Conservation (phyloP, 2,797 vertebrate species). For the Coluber constrictor region DNA sequence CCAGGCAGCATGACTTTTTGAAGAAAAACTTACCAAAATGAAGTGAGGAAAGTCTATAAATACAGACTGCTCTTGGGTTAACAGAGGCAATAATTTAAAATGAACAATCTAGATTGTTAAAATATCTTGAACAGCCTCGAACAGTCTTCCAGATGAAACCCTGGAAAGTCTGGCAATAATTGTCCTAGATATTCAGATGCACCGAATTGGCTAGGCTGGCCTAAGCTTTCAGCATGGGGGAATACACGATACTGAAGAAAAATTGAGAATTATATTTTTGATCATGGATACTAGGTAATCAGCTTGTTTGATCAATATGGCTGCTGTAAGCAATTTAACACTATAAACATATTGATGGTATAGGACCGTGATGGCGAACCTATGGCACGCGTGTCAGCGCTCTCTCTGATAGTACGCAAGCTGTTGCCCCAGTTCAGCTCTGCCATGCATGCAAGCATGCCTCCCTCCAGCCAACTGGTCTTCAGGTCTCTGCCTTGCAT, state of each 20-base stretch:
- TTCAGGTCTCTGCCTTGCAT: no score
- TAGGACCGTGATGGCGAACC: neutral
- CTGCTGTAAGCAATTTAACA: neutral
- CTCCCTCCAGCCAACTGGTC: no score
- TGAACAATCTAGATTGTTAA: conserved; percentile 33
- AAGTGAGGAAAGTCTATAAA: conserved; percentile 36
- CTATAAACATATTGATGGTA: neutral
- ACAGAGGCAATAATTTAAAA: conserved; percentile 27
- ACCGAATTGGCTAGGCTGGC: neutral
- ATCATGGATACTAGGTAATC: neutral
- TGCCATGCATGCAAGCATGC: no score
- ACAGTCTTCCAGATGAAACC: neutral
- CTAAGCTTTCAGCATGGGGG: neutral
- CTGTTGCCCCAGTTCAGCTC: no score
- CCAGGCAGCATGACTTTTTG: conserved; percentile 8
- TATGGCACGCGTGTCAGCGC: no score
- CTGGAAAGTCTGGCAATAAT: neutral
- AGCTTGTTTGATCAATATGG: neutral
- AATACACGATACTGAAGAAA: conserved; percentile 18
- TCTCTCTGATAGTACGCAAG: no score
- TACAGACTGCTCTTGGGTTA: conserved; percentile 26
- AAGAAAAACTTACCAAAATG: conserved; percentile 13
- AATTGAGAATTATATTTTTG: conserved; percentile 15
- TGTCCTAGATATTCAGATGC: neutral
- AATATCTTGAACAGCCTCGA: neutral